A percentile compares a stretch with the other conserved stretches of the same genome.
phyloP scores from a whole-genome alignment of 2,113 vertebrate species.

The Pogona vitticeps region DNA sequence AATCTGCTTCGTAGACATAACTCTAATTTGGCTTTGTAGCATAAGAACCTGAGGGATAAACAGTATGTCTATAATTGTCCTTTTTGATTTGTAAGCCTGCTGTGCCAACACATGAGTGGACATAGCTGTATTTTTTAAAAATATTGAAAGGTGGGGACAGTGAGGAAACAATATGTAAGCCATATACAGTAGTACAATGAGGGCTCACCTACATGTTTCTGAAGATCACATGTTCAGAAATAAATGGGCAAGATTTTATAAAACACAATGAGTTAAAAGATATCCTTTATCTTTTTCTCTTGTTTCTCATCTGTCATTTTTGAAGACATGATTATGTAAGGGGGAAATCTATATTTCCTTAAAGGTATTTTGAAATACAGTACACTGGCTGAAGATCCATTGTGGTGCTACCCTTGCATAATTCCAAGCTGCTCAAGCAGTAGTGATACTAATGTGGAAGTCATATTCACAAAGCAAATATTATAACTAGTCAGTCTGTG shows the following conservation, averaged over 20 bases:
- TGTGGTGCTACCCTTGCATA: too few species aligned
- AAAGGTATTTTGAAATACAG: constrained; percentile 37
- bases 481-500: too few species aligned
- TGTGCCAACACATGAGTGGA: not conserved
- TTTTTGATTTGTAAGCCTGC: too few species aligned
- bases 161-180: not conserved
- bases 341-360: not conserved
- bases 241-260: not conserved
- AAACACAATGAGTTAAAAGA: not conserved
- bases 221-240: not conserved
- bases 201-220: too few species aligned
- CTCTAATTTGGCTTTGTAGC: too few species aligned
- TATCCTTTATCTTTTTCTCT: constrained; percentile 6
- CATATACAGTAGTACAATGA: not conserved
- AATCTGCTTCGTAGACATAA: too few species aligned
- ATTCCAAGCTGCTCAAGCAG: too few species aligned
- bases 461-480: too few species aligned
- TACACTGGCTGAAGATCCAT: not conserved
- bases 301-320: constrained; percentile 29
- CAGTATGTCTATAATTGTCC: too few species aligned
- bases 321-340: not conserved
- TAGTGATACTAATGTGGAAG: too few species aligned
- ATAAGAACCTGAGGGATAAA: not conserved
- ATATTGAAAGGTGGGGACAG: not conserved
- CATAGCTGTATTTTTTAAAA: not conserved